Conservation (phyloP, 2,113 vertebrate species). For the Apus apus region DNA sequence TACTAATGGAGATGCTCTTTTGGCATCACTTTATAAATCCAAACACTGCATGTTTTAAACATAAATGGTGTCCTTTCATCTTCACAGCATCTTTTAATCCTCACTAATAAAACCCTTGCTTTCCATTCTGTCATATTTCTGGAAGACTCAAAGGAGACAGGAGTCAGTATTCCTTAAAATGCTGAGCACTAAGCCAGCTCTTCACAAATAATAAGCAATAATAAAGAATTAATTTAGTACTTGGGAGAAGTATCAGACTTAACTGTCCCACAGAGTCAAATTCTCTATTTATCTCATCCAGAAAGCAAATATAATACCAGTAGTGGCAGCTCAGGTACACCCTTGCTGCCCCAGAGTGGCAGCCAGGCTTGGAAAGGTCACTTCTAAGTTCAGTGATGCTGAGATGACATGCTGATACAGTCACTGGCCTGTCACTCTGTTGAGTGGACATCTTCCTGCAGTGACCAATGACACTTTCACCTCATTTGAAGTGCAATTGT, state of each 20-base stretch:
- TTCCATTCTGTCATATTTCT: constrained; percentile 10
- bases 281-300: neutral
- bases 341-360: neutral
- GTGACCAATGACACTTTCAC: neutral
- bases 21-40: neutral
- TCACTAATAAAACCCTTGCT: neutral
- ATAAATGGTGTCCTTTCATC: neutral
- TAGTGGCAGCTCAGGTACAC: neutral
- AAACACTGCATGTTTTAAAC: neutral
- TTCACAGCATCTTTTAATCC: neutral
- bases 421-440: neutral
- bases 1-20: neutral
- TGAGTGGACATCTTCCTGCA: neutral
- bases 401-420: neutral
- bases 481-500: fast-evolving
- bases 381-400: neutral
- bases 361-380: neutral
- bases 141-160: neutral
- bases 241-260: neutral
- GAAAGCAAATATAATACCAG: neutral
- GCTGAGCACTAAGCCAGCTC: neutral
- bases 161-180: neutral
- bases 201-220: neutral
- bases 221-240: constrained; percentile 1
- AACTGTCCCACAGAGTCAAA: neutral